These are phyloP conservation scores for Falco biarmicus DNA, from an alignment of 2,797 vertebrate species.

Conservation along the genomic window DNA sequence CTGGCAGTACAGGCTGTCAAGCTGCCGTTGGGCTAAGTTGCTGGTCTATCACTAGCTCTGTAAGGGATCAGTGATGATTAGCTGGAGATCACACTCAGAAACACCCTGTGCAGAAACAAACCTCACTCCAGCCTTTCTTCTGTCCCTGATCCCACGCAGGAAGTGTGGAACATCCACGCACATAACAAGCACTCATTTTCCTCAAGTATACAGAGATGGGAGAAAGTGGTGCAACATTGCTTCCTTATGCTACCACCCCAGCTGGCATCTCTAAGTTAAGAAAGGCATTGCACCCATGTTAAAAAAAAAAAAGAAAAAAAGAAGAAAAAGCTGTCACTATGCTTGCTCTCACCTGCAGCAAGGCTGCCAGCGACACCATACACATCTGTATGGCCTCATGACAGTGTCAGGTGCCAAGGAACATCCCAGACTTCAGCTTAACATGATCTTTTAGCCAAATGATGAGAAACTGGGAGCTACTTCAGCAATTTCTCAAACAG, in stretches of 20 bases:
- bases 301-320: background rate
- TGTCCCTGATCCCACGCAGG: background rate
- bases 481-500: background rate
- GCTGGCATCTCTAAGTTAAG: background rate
- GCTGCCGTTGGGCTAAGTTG: background rate
- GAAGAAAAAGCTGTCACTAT: background rate
- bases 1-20: background rate
- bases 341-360: background rate
- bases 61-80: background rate
- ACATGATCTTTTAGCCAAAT: rapidly evolving
- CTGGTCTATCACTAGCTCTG: background rate
- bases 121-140: background rate
- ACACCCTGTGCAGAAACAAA: background rate
- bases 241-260: background rate
- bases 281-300: background rate
- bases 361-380: background rate
- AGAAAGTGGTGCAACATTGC: background rate
- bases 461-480: background rate
- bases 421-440: background rate
- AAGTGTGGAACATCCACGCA: background rate
- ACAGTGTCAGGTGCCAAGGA: background rate
- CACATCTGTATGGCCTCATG: background rate
- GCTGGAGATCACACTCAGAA: background rate
- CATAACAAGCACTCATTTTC: background rate
- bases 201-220: background rate